phyloP scores from a whole-genome alignment of 1,140 invertebrate species.

The Drosophila nebulosa region DNA sequence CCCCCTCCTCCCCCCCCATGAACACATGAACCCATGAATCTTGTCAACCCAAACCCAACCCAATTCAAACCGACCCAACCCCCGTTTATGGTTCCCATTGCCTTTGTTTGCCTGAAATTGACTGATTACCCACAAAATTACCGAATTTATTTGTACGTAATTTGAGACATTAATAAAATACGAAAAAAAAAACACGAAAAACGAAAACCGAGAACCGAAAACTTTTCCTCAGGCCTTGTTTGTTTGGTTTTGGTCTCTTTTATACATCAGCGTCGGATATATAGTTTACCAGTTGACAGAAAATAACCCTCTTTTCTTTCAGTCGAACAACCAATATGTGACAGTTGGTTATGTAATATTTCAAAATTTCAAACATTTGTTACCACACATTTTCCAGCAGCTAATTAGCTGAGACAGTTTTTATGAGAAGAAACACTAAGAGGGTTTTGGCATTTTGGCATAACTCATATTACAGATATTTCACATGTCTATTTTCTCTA shows the following conservation, averaged over 20 bases:
- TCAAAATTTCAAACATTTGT: slow-evolving; percentile 60
- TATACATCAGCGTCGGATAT: not conserved
- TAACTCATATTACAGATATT: not conserved
- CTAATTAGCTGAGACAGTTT: slow-evolving; percentile 45
- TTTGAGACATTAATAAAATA: slow-evolving; percentile 71
- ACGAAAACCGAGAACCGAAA: no score
- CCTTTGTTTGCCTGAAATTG: slow-evolving; percentile 69
- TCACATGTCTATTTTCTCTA: not conserved
- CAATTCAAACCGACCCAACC: slow-evolving; percentile 14
- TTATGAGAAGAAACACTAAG: no score
- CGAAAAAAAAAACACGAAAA: slow-evolving; percentile 12
- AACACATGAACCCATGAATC: slow-evolving; percentile 25
- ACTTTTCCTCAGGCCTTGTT: slow-evolving; percentile 12
- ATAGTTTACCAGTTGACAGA: slow-evolving; percentile 18
- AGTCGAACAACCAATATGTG: slow-evolving; percentile 19
- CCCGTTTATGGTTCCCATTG: slow-evolving; percentile 22
- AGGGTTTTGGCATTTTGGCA: not conserved
- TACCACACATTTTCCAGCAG: slow-evolving; percentile 36
- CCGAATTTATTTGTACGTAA: slow-evolving; percentile 70
- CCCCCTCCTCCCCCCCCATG: not conserved
- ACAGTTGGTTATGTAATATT: slow-evolving; percentile 47
- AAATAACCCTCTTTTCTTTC: slow-evolving; percentile 47
- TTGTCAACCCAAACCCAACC: slow-evolving; percentile 13
- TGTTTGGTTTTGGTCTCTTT: not conserved
- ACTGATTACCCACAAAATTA: slow-evolving; percentile 78